Evolutionary conservation across 2,113 vertebrate species (phyloP).

Genomic region (Melanostigma gelatinosum): DNA sequence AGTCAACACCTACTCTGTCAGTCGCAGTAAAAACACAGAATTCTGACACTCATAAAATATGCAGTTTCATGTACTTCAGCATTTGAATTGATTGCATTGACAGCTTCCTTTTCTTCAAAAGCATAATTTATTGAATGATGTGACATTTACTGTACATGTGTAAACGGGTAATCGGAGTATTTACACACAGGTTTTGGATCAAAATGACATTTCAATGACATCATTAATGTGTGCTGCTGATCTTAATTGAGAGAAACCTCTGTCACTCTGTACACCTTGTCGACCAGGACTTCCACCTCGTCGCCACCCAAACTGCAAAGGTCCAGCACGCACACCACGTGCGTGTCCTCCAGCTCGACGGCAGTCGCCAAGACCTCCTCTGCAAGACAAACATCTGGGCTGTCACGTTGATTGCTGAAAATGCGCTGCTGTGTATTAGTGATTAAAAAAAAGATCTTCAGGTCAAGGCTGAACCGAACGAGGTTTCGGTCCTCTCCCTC

Average conservation of each 20-base stretch:
- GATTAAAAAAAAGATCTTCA: not conserved
- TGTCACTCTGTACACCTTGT: conserved; percentile 85
- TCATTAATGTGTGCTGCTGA: conserved; percentile 7
- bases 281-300: conserved; percentile 87
- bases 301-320: conserved; percentile 88
- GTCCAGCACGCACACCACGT: conserved; percentile 88
- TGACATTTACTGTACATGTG: conserved; percentile 16
- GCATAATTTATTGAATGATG: not conserved
- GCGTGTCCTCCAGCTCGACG: conserved; percentile 80
- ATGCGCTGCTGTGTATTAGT: not conserved
- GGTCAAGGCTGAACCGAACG: too few species aligned
- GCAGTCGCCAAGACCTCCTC: conserved; percentile 66
- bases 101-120: not conserved
- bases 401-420: not conserved
- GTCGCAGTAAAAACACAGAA: conserved; percentile 4
- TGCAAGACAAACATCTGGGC: conserved; percentile 38
- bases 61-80: not conserved
- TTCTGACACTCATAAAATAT: conserved; percentile 1
- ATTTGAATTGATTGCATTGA: not conserved
- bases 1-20: not conserved
- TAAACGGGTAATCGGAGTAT: not conserved
- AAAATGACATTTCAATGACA: not conserved
- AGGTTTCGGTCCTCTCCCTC: not conserved
- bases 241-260: conserved; percentile 51
- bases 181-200: too few species aligned